A percentile compares a stretch with the other conserved stretches of the same genome.
phyloP scores from a whole-genome alignment of 2,888 invertebrate species.

The Nemotelus pantherinus region DNA sequence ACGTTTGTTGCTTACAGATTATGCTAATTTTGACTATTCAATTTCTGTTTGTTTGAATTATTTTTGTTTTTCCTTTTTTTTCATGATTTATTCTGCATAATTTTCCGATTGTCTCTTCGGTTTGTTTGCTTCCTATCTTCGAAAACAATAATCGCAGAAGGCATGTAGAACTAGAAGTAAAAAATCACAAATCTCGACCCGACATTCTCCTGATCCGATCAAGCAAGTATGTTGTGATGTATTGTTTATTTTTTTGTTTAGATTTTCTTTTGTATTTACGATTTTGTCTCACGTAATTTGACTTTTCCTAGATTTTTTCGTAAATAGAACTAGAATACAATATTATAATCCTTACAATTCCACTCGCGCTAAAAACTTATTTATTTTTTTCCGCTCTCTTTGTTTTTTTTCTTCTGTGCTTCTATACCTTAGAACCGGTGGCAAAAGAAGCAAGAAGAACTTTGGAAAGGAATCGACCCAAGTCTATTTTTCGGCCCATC shows the following conservation, averaged over 20 bases:
- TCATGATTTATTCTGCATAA: neutral
- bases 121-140: neutral
- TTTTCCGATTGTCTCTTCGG: neutral
- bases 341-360: neutral
- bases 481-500: slow-evolving; percentile 62
- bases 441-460: slow-evolving; percentile 60
- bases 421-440: slow-evolving; percentile 57
- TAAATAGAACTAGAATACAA: too few relatives aligned
- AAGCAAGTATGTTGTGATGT: slow-evolving; percentile 26
- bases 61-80: slow-evolving; percentile 38
- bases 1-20: slow-evolving; percentile 4
- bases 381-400: slow-evolving; percentile 2
- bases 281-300: too few relatives aligned
- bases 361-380: slow-evolving; percentile 2
- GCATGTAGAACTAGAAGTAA: slow-evolving; percentile 20
- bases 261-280: slow-evolving; percentile 28
- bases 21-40: slow-evolving; percentile 45
- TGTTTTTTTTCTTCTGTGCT: slow-evolving; percentile 33
- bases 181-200: slow-evolving; percentile 9
- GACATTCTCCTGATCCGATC: neutral
- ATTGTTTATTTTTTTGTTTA: slow-evolving; percentile 36
- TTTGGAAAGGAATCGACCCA: slow-evolving; percentile 64
- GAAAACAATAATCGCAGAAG: slow-evolving; percentile 18
- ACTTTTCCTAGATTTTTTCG: neutral
- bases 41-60: slow-evolving; percentile 41